Conservation (phyloP, 2,888 invertebrate species). For the Eledona agricola region DNA sequence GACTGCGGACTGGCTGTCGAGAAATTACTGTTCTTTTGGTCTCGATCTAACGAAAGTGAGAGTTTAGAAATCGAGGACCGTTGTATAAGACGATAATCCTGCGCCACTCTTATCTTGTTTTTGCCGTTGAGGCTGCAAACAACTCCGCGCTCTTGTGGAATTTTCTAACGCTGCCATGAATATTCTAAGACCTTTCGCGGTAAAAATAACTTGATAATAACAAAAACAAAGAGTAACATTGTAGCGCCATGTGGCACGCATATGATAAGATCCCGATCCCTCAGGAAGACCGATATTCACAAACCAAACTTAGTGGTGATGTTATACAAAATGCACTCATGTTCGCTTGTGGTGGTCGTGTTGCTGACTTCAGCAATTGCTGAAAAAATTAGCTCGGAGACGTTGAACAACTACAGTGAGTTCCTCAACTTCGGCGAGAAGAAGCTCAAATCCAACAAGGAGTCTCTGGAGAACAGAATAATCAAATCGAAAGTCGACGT, state of each 20-base stretch:
- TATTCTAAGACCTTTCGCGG: conserved; percentile 22
- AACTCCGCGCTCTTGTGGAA: too few species aligned
- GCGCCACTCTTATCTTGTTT: conserved; percentile 17
- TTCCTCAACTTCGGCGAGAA: conserved; percentile 60
- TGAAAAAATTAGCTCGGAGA: conserved; percentile 47
- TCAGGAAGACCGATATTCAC: conserved; percentile 16
- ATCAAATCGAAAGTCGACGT: conserved; percentile 66
- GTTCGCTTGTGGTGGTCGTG: conserved; percentile 5
- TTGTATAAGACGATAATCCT: conserved; percentile 25
- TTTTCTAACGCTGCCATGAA: too few species aligned
- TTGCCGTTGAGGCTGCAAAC: conserved; percentile 7
- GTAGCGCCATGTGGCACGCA: conserved; percentile 36
- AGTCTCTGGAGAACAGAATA: conserved; percentile 57
- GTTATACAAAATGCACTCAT: conserved; percentile 21
- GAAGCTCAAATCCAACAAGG: conserved; percentile 52
- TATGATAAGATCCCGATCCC: conserved; percentile 33
- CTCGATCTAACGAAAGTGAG: conserved; percentile 31
- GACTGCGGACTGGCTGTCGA: conserved; percentile 11
- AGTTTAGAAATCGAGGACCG: conserved; percentile 27
- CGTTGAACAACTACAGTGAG: conserved; percentile 53
- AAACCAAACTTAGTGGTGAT: conserved; percentile 1
- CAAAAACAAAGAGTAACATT: conserved; percentile 36
- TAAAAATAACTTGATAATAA: conserved; percentile 29
- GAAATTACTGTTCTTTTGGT: conserved; percentile 22
- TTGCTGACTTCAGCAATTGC: conserved; percentile 10